phyloP scores from a whole-genome alignment of 2,113 vertebrate genomes.

The Oenanthe melanoleuca region DNA sequence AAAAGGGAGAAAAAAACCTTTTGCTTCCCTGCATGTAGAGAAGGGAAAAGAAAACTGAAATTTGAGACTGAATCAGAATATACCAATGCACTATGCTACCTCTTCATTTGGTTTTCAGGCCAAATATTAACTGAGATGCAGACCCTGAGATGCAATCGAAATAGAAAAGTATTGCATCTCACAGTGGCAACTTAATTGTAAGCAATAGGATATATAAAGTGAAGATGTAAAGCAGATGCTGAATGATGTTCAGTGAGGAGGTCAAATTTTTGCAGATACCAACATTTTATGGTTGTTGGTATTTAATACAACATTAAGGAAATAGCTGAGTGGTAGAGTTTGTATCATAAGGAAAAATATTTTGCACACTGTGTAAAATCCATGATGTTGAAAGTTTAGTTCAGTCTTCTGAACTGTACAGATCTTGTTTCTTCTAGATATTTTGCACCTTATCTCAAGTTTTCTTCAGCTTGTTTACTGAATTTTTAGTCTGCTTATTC shows the following conservation, averaged over 20 bases:
- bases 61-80: not conserved
- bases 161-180: not conserved
- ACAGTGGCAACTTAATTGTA: not conserved
- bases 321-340: not conserved
- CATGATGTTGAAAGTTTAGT: not conserved
- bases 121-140: not conserved
- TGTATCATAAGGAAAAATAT: not conserved
- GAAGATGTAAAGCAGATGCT: not conserved
- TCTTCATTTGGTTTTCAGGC: not conserved
- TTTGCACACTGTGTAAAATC: constrained; percentile 14
- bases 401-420: not conserved
- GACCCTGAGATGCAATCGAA: not conserved
- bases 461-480: constrained; percentile 60
- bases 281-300: not conserved
- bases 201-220: not conserved
- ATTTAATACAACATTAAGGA: not conserved
- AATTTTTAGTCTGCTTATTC: constrained; percentile 62
- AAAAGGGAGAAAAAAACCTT: not conserved
- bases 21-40: not conserved
- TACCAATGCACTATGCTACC: not conserved
- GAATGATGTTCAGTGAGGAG: not conserved
- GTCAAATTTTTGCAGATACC: not conserved
- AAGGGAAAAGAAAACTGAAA: not conserved
- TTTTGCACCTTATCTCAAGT: constrained; percentile 46
- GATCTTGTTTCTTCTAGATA: constrained; percentile 46